Percentiles rank a stretch among this genome's conserved stretches.
Evolutionary conservation across 2,888 invertebrate species (phyloP).

Genomic region (Dryomyza anilis): DNA sequence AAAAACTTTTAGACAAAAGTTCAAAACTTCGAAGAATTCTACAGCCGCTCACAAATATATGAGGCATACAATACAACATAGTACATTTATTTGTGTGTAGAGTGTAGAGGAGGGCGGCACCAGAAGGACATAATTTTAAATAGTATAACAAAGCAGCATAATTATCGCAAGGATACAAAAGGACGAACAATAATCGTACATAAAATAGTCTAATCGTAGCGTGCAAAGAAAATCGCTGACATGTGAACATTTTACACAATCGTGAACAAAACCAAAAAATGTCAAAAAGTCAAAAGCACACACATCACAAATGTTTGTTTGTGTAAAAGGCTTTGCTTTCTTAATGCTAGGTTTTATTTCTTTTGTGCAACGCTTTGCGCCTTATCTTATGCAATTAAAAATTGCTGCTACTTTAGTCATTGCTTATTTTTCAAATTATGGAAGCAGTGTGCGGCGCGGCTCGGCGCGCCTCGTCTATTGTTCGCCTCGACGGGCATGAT

Average conservation of each 20-base stretch:
- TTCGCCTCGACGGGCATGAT: conserved; percentile 6
- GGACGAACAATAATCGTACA: conserved; percentile 10
- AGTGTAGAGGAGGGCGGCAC: background rate
- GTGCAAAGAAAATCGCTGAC: conserved; percentile 43
- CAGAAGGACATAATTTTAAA: conserved; percentile 29
- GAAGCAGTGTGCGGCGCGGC: too few relatives aligned
- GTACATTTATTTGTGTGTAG: background rate
- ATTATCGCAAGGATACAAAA: too few relatives aligned
- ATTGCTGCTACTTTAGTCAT: conserved; percentile 27
- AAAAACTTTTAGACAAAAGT: background rate
- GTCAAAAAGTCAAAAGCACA: conserved; percentile 41
- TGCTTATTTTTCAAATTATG: conserved; percentile 1
- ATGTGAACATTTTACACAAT: conserved; percentile 39
- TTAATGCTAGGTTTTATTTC: conserved; percentile 25
- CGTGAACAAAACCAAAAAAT: conserved; percentile 26
- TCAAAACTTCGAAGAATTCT: background rate
- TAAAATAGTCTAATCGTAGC: conserved; percentile 22
- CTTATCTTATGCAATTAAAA: conserved; percentile 58
- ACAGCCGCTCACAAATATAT: background rate
- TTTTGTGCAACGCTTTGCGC: conserved; percentile 41
- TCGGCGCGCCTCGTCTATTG: conserved; percentile 3
- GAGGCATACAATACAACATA: background rate
- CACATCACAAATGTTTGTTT: conserved; percentile 31
- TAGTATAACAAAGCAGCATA: conserved; percentile 20
- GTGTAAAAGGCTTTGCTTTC: background rate